These are phyloP conservation scores for Mycteria americana DNA, from an alignment of 2,797 vertebrate genomes.

Conservation along the genomic window DNA sequence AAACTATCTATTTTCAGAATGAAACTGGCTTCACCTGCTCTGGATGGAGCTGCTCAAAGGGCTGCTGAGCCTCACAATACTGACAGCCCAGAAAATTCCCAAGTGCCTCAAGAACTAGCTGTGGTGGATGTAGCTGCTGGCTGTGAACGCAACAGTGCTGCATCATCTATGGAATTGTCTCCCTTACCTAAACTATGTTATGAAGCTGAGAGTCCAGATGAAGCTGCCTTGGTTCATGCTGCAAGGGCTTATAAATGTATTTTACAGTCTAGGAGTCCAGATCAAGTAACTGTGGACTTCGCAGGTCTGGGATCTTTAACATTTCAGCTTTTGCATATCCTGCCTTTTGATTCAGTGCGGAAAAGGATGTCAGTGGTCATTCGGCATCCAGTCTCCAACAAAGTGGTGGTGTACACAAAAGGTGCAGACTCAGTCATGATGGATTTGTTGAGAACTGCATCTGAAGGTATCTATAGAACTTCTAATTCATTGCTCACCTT, in stretches of 20 bases:
- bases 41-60: constrained; percentile 14
- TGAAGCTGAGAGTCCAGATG: constrained; percentile 93
- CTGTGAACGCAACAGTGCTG: background rate
- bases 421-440: constrained; percentile 92
- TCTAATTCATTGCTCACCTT: background rate
- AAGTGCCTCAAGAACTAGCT: background rate
- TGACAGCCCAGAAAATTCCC: background rate
- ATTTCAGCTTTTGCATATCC: constrained; percentile 86
- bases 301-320: constrained; percentile 80
- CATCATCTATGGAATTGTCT: background rate
- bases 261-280: constrained; percentile 83
- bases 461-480: constrained; percentile 62
- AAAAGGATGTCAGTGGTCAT: constrained; percentile 96
- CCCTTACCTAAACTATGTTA: constrained; percentile 76
- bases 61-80: background rate
- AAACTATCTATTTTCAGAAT: constrained; percentile 66
- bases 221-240: constrained; percentile 91
- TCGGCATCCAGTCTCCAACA: constrained; percentile 86
- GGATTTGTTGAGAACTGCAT: constrained; percentile 77
- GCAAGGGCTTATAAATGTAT: constrained; percentile 88
- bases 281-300: constrained; percentile 84
- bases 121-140: background rate
- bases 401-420: constrained; percentile 91
- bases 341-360: constrained; percentile 90
- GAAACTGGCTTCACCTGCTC: constrained; percentile 53